Conservation (phyloP, 2,888 invertebrate genomes). For the Eurois occulta region DNA sequence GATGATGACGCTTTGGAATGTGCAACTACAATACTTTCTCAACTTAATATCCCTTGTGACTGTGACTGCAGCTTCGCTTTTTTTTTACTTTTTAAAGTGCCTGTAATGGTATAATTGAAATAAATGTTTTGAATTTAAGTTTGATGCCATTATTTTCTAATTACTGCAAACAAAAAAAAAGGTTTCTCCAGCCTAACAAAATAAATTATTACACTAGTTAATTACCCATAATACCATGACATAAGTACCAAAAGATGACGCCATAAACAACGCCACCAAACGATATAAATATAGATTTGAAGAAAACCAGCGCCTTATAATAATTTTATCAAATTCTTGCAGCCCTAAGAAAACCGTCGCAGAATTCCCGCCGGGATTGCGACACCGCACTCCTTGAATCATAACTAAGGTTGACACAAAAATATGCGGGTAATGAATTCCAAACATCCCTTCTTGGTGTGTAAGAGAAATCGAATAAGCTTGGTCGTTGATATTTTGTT, state of each 20-base stretch:
- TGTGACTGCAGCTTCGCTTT: too few species aligned
- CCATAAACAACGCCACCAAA: neutral
- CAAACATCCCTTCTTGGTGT: slow-evolving; percentile 33
- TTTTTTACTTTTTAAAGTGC: too few species aligned
- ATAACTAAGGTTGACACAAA: slow-evolving; percentile 53
- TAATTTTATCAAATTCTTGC: slow-evolving; percentile 42
- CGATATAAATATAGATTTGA: slow-evolving; percentile 34
- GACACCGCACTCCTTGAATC: slow-evolving; percentile 44
- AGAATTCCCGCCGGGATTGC: slow-evolving; percentile 33
- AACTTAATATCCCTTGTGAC: too few species aligned
- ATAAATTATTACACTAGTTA: neutral
- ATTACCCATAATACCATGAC: neutral
- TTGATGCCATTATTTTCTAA: too few species aligned
- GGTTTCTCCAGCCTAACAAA: neutral
- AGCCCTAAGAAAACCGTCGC: slow-evolving; percentile 23
- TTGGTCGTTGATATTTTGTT: slow-evolving; percentile 1
- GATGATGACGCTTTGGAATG: too few species aligned
- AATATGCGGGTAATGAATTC: slow-evolving; percentile 58
- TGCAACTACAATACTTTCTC: too few species aligned
- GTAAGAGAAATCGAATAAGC: slow-evolving; percentile 27
- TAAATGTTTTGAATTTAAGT: too few species aligned
- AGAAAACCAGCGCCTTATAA: slow-evolving; percentile 22
- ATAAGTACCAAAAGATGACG: neutral
- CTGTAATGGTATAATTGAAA: too few species aligned
- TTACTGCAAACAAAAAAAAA: too few species aligned